phyloP scores from a whole-genome alignment of 2,888 invertebrate genomes.

The Teleogryllus oceanicus region DNA sequence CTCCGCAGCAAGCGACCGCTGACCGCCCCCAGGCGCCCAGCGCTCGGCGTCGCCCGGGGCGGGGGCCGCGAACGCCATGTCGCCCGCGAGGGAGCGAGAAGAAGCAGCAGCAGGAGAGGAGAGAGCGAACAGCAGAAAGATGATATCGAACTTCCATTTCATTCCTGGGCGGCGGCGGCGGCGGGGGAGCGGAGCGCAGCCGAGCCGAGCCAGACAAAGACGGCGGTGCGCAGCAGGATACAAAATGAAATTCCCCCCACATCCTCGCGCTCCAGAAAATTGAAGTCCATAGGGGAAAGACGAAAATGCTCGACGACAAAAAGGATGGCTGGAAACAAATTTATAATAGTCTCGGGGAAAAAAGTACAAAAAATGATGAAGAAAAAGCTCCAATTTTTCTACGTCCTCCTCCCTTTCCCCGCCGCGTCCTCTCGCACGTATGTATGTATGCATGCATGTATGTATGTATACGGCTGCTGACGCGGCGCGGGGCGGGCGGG shows the following conservation, averaged over 20 bases:
- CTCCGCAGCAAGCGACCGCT: too few species aligned
- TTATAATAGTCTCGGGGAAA: constrained; percentile 36
- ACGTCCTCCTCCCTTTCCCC: neutral
- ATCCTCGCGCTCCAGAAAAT: constrained; percentile 35
- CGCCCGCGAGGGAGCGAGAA: constrained; percentile 23
- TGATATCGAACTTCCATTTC: constrained; percentile 37
- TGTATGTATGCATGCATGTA: constrained; percentile 7
- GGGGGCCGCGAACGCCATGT: constrained; percentile 19
- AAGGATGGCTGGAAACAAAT: constrained; percentile 37
- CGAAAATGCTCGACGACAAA: constrained; percentile 34
- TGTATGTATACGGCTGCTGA: neutral
- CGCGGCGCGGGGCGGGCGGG: neutral
- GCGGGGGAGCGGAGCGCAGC: constrained; percentile 22
- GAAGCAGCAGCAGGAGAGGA: constrained; percentile 3
- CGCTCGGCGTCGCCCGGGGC: too few species aligned
- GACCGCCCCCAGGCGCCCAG: too few species aligned
- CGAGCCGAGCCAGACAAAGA: constrained; percentile 23
- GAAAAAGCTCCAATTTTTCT: constrained; percentile 22
- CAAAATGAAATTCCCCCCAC: constrained; percentile 37
- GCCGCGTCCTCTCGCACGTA: neutral
- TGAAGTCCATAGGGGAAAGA: constrained; percentile 36
- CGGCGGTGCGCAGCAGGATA: constrained; percentile 30
- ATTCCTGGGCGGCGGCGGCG: constrained; percentile 22
- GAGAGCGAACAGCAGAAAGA: constrained; percentile 34
- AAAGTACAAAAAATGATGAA: constrained; percentile 18